Percentiles rank a stretch among this genome's conserved stretches.
phyloP scores from a whole-genome alignment of 2,797 vertebrate species.

The Argentina silus region DNA sequence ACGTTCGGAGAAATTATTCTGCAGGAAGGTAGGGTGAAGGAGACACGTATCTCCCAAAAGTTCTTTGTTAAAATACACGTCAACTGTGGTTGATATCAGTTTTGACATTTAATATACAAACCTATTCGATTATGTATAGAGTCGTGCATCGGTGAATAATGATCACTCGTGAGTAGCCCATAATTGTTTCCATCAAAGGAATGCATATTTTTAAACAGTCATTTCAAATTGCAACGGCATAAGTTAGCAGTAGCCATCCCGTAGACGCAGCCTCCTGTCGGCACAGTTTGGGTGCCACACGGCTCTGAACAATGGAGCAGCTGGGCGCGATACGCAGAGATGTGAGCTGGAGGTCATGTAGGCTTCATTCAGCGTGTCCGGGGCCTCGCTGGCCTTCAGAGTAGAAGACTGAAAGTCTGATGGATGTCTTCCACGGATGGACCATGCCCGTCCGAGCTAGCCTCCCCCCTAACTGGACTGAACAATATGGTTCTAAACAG shows the following conservation, averaged over 20 bases:
- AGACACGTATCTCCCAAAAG: background rate
- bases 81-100: slow-evolving; percentile 2
- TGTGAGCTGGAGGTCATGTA: background rate
- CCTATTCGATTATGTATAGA: background rate
- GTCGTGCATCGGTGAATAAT: background rate
- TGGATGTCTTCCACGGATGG: background rate
- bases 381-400: background rate
- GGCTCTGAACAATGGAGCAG: slow-evolving; percentile 30
- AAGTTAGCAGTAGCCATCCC: slow-evolving; percentile 12
- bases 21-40: background rate
- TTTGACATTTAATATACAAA: background rate
- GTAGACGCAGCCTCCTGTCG: background rate
- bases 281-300: background rate
- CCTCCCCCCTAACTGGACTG: background rate
- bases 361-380: slow-evolving; percentile 5
- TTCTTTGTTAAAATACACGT: slow-evolving; percentile 16
- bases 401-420: background rate
- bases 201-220: background rate
- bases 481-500: background rate
- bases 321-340: background rate
- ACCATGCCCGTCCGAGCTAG: background rate
- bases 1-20: background rate
- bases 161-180: background rate
- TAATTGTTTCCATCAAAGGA: background rate
- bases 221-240: background rate